Evolutionary conservation across 2,888 invertebrate species (phyloP), one percentile per base, ranked within the genome.

Genomic region (Hypsopygia costalis): DNA sequence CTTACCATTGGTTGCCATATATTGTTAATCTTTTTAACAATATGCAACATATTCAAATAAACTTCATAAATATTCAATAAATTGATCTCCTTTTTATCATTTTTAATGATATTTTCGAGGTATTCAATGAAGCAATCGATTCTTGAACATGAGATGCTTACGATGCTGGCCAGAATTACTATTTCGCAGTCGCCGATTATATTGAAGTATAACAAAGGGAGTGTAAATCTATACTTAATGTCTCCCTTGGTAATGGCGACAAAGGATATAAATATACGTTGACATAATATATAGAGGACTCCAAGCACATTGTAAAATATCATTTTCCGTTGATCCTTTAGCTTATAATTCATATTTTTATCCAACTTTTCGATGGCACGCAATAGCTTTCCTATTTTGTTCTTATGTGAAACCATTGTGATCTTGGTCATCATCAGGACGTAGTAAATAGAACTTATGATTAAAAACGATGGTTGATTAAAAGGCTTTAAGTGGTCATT

Each of bases 1-100:
- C 36, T 31, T 37, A 37, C 36, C n/a, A 16, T 6, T 5, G 11
- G 5, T 11, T 30, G 30, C 8, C 21, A 37, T n/a, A 37, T 10
- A 4, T 22, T 37, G n/a, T 37, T 37, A 8, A 31, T 21, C 6
- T 11, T 30, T 10, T 37, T 31, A 6, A 37, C 3, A 11, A 37
- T 10, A n/a, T 11, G 20, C 11, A 37, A 1, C 21, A 30, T 21
- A 3, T 31, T 8, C 1, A 11, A 11, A 21, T 20, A 37, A 0
- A 6, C 11, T 3, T 37, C 36, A 11, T 22, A 37, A 7, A 37
- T 21, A 8, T 37, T 11, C 3, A 11, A 7, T n/a, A 7, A 1
- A 0, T 6, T 11, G 1, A 0, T 11, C 8, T 11, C 11, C 21
- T 29, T 37, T 1, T 6, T 25, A 7, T 6, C 25, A 10, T 37